Evolutionary conservation across 2,797 vertebrate genomes (phyloP), one percentile per base, ranked within the genome.

Genomic region (Rhinatrema bivittatum): DNA sequence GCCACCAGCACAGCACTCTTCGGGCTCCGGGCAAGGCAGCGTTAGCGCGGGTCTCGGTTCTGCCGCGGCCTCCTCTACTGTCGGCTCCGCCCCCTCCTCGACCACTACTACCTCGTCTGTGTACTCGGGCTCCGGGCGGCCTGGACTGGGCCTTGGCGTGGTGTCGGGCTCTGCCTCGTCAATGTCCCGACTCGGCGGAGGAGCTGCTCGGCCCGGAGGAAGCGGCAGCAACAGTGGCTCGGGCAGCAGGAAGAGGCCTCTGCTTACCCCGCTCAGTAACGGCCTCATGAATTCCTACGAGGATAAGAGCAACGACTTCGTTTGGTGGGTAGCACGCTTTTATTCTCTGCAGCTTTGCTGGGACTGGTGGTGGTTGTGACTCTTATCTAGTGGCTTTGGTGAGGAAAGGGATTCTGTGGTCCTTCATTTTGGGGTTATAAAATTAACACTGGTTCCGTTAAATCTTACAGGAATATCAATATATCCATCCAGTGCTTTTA

Each of bases 231-330:
- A 60, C 9, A 63, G 69, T 1, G 53, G 79, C 7, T 54, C 81
- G 26, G 61, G 64, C 14, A 84, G 80, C 62, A 87, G 90, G 48
- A 98, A 93, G 80, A 87, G 89, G 53, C 86, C 89, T 44, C 79
- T 89, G 45, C 74, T 77, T 21, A 84, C 88, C 3, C 91, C 93
- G 0, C 82, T 97, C 5, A 94, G 87, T 77, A 97, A 97, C 65
- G 94, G 95, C 39, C 91, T 98, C 28, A 70, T 94, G 36, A 95
- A 96, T 54, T 95, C 94, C 2, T 98, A 97, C 53, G 94, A 98
- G 35, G 95, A 98, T 62, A 98, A 97, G 70, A 98, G 91, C 87
- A 98, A 97, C 79, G 95, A 98, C 40, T 98, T 98, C 47, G 95
- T 98, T 2, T 98, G 95, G 94, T 98, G 61, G 81, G 94, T 32